Evolutionary conservation across 1,140 invertebrate genomes (phyloP).

Genomic region (Dinoponera quadriceps): DNA sequence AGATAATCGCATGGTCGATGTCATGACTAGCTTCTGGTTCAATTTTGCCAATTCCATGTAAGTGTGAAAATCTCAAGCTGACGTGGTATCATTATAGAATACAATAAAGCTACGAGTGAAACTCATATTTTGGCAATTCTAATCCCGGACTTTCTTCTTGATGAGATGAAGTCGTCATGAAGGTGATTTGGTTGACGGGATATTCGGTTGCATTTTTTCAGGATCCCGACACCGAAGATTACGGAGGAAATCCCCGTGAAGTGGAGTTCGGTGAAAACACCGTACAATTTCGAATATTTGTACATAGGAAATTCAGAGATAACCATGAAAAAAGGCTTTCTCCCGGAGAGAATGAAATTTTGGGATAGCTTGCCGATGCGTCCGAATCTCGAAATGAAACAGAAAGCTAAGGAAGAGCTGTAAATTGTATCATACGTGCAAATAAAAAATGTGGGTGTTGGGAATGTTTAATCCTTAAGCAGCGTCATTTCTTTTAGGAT

Average conservation of each 20-base stretch:
- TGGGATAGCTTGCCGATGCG: slow-evolving; percentile 80
- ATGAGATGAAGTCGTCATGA: not conserved
- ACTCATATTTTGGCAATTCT: not conserved
- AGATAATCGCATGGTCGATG: slow-evolving; percentile 85
- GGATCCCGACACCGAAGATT: slow-evolving; percentile 85
- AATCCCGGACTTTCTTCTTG: not conserved
- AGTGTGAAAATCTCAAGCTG: slow-evolving; percentile 64
- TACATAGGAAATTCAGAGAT: slow-evolving; percentile 80
- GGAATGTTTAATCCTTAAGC: too few species aligned
- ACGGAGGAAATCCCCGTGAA: slow-evolving; percentile 78
- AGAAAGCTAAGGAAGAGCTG: slow-evolving; percentile 73
- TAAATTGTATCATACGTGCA: slow-evolving; percentile 49
- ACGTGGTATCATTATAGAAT: not conserved
- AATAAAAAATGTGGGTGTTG: too few species aligned
- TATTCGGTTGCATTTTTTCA: slow-evolving; percentile 66
- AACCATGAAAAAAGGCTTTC: slow-evolving; percentile 81
- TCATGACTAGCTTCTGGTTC: slow-evolving; percentile 89
- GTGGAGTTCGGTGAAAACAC: slow-evolving; percentile 84
- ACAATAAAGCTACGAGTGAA: not conserved
- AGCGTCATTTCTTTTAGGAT: too few species aligned
- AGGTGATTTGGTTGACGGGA: too few species aligned
- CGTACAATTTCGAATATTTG: slow-evolving; percentile 82
- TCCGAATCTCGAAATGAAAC: not conserved
- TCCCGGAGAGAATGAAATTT: slow-evolving; percentile 81
- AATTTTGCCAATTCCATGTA: slow-evolving; percentile 90